A percentile compares a stretch with the other conserved stretches of the same genome.
Conservation (phyloP, 2,888 invertebrate species). For the Drosophila buzzatii region DNA sequence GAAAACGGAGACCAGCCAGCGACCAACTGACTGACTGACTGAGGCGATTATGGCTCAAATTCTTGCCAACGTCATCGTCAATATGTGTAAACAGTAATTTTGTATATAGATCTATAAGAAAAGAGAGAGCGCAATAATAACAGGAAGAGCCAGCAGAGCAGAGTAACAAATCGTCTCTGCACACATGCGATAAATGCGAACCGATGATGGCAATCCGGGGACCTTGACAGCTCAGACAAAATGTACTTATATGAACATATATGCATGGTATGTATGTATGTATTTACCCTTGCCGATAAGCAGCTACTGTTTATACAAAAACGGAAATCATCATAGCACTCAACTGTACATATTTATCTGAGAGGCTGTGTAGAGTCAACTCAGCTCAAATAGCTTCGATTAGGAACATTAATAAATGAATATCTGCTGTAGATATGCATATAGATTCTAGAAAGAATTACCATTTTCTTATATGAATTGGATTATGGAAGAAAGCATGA, state of each 20-base stretch:
- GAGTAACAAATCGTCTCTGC: constrained; percentile 10
- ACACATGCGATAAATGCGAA: constrained; percentile 50
- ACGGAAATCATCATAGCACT: constrained; percentile 37
- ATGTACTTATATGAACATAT: neutral
- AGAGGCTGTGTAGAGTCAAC: neutral
- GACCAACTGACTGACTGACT: constrained; percentile 65
- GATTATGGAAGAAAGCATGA: too few relatives aligned
- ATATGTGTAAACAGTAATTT: neutral
- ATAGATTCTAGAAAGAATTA: neutral
- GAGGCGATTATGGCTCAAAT: constrained; percentile 53
- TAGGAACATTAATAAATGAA: neutral
- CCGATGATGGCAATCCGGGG: constrained; percentile 25
- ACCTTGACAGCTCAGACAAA: constrained; percentile 37
- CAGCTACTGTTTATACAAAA: constrained; percentile 17
- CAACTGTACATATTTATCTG: constrained; percentile 51
- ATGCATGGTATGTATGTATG: neutral
- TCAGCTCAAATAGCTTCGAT: constrained; percentile 1
- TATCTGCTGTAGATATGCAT: neutral
- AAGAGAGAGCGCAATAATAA: constrained; percentile 36
- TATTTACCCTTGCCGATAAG: constrained; percentile 48
- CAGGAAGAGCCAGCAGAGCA: constrained; percentile 37
- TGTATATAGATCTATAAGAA: neutral
- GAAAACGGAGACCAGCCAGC: constrained; percentile 29
- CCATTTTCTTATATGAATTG: too few relatives aligned
- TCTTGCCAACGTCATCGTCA: constrained; percentile 58